Percentiles rank a stretch among this genome's conserved stretches.
phyloP scores from a whole-genome alignment of 2,888 invertebrate genomes.

The Fissipunctia ypsillon region DNA sequence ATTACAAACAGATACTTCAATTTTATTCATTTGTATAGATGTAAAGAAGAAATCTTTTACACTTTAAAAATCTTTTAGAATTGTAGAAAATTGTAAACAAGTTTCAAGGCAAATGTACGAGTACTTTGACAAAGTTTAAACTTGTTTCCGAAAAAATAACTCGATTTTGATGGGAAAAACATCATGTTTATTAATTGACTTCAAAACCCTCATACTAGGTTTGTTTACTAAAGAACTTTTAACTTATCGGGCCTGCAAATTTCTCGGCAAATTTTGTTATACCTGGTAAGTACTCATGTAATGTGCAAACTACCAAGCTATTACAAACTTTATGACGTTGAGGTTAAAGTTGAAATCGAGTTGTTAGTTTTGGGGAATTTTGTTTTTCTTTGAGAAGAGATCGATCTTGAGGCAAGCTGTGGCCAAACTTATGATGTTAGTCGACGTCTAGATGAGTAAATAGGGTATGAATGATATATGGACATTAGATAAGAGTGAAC shows the following conservation, averaged over 20 bases:
- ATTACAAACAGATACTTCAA: too few species aligned
- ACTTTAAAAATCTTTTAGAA: constrained; percentile 4
- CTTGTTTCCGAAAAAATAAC: constrained; percentile 1
- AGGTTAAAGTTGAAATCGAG: constrained; percentile 30
- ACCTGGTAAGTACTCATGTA: constrained; percentile 31
- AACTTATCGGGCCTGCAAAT: constrained; percentile 70
- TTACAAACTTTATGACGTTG: constrained; percentile 26
- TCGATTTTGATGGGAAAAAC: constrained; percentile 39
- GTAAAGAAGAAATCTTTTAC: too few species aligned
- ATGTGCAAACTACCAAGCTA: constrained; percentile 14
- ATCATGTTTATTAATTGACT: constrained; percentile 63
- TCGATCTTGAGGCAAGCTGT: constrained; percentile 46
- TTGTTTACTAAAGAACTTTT: constrained; percentile 65
- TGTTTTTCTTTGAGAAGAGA: constrained; percentile 44
- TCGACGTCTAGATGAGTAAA: constrained; percentile 49
- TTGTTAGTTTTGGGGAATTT: constrained; percentile 18
- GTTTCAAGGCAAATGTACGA: neutral
- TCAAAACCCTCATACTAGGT: constrained; percentile 55
- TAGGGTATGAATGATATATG: constrained; percentile 57
- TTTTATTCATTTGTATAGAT: too few species aligned
- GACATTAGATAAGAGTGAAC: constrained; percentile 45
- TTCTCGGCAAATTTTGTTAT: constrained; percentile 52
- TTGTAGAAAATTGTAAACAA: constrained; percentile 3
- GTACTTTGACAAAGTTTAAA: neutral
- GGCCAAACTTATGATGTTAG: constrained; percentile 50